These are phyloP conservation scores for Syngnathus rostellatus DNA, from an alignment of 2,797 vertebrate species.

Conservation along the genomic window DNA sequence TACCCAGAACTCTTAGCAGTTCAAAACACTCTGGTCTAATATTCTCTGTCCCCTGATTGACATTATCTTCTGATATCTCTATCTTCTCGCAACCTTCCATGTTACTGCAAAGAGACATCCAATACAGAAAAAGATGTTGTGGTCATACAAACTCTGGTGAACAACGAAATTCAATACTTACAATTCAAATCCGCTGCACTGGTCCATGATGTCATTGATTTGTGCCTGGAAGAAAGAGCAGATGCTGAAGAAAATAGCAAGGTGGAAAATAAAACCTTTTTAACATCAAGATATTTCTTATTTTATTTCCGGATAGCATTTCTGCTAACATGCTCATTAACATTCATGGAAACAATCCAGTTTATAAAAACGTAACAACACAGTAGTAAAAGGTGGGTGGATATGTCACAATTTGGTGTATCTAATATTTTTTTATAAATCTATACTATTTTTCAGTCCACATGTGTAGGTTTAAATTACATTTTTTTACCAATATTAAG, in stretches of 20 bases:
- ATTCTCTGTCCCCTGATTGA: slow-evolving; percentile 95
- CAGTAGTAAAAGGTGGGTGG: background rate
- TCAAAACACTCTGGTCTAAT: slow-evolving; percentile 96
- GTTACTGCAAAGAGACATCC: slow-evolving; percentile 66
- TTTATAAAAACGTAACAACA: background rate
- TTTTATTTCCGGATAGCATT: background rate
- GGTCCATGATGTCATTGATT: slow-evolving; percentile 93
- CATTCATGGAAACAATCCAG: background rate
- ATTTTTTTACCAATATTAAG: too few relatives aligned
- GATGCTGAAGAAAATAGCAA: background rate
- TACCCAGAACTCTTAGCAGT: slow-evolving; percentile 89
- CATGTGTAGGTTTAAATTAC: too few relatives aligned
- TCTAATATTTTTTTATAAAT: too few relatives aligned
- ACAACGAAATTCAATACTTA: slow-evolving; percentile 66
- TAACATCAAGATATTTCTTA: background rate
- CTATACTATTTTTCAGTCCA: too few relatives aligned
- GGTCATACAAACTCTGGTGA: background rate
- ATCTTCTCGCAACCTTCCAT: slow-evolving; percentile 99
- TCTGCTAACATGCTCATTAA: background rate
- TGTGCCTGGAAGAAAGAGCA: slow-evolving; percentile 67
- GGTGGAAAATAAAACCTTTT: background rate
- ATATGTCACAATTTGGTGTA: too few relatives aligned
- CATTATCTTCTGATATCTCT: slow-evolving; percentile 95
- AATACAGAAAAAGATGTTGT: background rate
- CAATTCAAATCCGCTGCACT: slow-evolving; percentile 95